Evolutionary conservation across 2,113 vertebrate species (phyloP).

Genomic region (Gymnocephalus cernua): DNA sequence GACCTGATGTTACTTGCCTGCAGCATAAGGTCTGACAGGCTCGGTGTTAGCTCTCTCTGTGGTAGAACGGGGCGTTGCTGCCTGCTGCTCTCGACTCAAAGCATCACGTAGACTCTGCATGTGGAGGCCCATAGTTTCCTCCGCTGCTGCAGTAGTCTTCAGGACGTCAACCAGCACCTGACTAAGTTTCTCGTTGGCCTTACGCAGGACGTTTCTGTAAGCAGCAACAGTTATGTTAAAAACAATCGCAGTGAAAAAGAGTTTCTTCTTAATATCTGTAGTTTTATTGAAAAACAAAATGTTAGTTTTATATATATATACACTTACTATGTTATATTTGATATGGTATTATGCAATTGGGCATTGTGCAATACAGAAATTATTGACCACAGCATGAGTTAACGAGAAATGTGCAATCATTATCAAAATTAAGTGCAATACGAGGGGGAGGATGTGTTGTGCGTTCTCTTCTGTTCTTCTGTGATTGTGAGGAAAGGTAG

Average conservation of each 20-base stretch:
- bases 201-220: constrained; percentile 84
- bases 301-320: neutral
- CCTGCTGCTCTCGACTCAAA: constrained; percentile 75
- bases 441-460: too few relatives aligned
- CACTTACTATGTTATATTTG: too few relatives aligned
- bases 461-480: too few relatives aligned
- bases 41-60: constrained; percentile 73
- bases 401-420: too few relatives aligned
- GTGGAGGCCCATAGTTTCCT: constrained; percentile 92
- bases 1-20: constrained; percentile 46
- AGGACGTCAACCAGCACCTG: constrained; percentile 92
- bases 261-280: neutral
- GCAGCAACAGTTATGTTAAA: neutral
- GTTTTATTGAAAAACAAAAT: neutral
- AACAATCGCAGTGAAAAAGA: neutral
- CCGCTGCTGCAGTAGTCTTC: constrained; percentile 92
- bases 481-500: too few relatives aligned
- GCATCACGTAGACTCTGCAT: constrained; percentile 87
- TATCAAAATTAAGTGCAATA: too few relatives aligned
- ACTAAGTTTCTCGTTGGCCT: constrained; percentile 88
- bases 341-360: too few relatives aligned
- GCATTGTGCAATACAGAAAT: too few relatives aligned
- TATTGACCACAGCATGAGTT: too few relatives aligned
- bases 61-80: constrained; percentile 6
- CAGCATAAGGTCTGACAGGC: constrained; percentile 53